A percentile compares a stretch with the other conserved stretches of the same genome.
Conservation (phyloP, 2,888 invertebrate species). For the Eupithecia abbreviata region DNA sequence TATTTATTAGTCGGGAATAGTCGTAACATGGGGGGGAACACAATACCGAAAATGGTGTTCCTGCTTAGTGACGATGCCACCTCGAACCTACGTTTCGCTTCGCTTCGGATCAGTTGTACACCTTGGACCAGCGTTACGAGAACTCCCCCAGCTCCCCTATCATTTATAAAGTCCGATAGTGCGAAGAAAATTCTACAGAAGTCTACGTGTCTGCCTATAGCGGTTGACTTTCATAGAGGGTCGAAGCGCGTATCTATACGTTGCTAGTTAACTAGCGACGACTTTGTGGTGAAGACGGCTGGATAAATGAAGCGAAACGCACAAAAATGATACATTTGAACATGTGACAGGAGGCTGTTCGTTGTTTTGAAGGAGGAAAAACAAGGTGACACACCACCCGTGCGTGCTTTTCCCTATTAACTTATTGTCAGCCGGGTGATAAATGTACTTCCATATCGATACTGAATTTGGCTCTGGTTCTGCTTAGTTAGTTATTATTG, state of each 20-base stretch:
- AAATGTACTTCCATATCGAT: slow-evolving; percentile 33
- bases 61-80: slow-evolving; percentile 79
- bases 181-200: slow-evolving; percentile 55
- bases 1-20: slow-evolving; percentile 82
- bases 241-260: slow-evolving; percentile 71
- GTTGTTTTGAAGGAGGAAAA: slow-evolving; percentile 57
- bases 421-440: slow-evolving; percentile 52
- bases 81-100: slow-evolving; percentile 69
- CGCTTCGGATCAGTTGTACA: slow-evolving; percentile 62
- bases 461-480: slow-evolving; percentile 25
- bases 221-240: slow-evolving; percentile 63
- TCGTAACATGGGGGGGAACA: slow-evolving; percentile 78
- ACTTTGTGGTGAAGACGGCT: slow-evolving; percentile 69
- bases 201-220: slow-evolving; percentile 60
- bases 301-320: slow-evolving; percentile 73
- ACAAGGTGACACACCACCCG: slow-evolving; percentile 60
- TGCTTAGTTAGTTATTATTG: slow-evolving; percentile 19
- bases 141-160: slow-evolving; percentile 62
- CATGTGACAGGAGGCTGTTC: slow-evolving; percentile 62
- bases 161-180: slow-evolving; percentile 51
- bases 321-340: slow-evolving; percentile 72
- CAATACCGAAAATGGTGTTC: slow-evolving; percentile 79
- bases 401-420: slow-evolving; percentile 56
- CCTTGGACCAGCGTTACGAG: slow-evolving; percentile 59
- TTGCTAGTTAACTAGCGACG: slow-evolving; percentile 71